Evolutionary conservation across 2,888 invertebrate genomes (phyloP).

Genomic region (Digitonthophagus gazella): DNA sequence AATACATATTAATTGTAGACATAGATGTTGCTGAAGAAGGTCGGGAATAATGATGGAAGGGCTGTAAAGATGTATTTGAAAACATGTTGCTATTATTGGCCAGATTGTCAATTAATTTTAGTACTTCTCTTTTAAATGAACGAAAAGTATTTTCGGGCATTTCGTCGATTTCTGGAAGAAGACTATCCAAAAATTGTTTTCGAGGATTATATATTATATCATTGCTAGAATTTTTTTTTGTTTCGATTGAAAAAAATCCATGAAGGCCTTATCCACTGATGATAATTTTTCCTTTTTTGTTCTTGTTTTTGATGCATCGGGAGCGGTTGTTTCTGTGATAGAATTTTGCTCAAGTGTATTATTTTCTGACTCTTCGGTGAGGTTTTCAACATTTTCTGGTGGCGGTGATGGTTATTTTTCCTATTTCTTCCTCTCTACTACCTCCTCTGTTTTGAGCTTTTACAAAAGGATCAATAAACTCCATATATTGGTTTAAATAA

Average conservation of each 20-base stretch:
- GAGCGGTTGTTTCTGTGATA: not conserved
- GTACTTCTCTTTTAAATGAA: not conserved
- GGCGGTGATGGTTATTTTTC: not conserved
- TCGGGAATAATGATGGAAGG: not conserved
- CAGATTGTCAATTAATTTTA: not conserved
- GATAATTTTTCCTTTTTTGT: not conserved
- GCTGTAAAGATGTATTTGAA: not conserved
- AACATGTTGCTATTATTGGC: not conserved
- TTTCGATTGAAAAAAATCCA: too few species aligned
- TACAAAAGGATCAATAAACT: not conserved
- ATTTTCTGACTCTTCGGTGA: not conserved
- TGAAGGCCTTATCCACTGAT: not conserved
- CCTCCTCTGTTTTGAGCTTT: not conserved
- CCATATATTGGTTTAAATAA: not conserved
- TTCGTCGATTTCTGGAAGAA: not conserved
- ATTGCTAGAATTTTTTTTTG: too few species aligned
- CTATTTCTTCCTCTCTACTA: too few species aligned
- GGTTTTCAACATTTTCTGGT: not conserved
- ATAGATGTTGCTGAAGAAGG: not conserved
- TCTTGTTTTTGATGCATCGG: not conserved
- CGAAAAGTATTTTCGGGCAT: not conserved
- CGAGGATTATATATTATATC: too few species aligned
- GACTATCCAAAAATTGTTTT: not conserved
- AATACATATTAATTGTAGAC: not conserved
- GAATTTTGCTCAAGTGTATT: not conserved